Percentiles rank a stretch among this genome's conserved stretches.
phyloP scores from a whole-genome alignment of 1,140 invertebrate genomes.

The Pseudomyrmex pallidus region DNA sequence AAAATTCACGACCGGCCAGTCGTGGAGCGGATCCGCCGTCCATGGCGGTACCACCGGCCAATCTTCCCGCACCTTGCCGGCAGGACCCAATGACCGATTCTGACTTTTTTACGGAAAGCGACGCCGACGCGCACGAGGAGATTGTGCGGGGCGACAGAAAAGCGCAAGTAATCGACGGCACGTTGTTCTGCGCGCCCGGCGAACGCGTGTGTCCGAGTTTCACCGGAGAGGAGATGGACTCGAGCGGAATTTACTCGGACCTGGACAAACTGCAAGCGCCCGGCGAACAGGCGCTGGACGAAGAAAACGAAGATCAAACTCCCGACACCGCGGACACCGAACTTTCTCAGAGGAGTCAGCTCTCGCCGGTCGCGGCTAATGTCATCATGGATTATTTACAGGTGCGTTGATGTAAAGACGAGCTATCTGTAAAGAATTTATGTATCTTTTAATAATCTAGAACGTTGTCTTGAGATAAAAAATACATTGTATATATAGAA shows the following conservation, averaged over 20 bases:
- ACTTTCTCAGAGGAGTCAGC: slow-evolving; percentile 81
- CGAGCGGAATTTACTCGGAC: slow-evolving; percentile 93
- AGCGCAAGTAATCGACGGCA: slow-evolving; percentile 92
- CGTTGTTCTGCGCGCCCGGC: slow-evolving; percentile 89
- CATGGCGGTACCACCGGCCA: slow-evolving; percentile 79
- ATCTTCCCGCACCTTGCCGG: slow-evolving; percentile 82
- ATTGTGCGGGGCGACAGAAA: slow-evolving; percentile 88
- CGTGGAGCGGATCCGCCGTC: slow-evolving; percentile 90
- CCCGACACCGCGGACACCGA: slow-evolving; percentile 82
- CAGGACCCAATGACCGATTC: slow-evolving; percentile 95
- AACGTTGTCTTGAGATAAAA: not conserved
- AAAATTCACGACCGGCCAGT: slow-evolving; percentile 92
- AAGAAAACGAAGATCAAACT: slow-evolving; percentile 76
- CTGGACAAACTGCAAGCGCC: slow-evolving; percentile 87
- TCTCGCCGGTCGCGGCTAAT: slow-evolving; percentile 72
- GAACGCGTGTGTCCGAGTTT: slow-evolving; percentile 83
- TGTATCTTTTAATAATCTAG: not conserved
- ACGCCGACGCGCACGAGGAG: slow-evolving; percentile 92
- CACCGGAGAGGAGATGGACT: slow-evolving; percentile 91
- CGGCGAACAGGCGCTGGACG: slow-evolving; percentile 69
- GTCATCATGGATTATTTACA: slow-evolving; percentile 75
- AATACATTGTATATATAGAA: slow-evolving; percentile 27
- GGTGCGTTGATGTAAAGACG: slow-evolving; percentile 53
- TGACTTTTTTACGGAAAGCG: slow-evolving; percentile 95
- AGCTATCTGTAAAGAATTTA: not conserved